These are phyloP conservation scores for Sinodicranocentrus sp. DNA, from an alignment of 2,888 invertebrate species.

Conservation along the genomic window DNA sequence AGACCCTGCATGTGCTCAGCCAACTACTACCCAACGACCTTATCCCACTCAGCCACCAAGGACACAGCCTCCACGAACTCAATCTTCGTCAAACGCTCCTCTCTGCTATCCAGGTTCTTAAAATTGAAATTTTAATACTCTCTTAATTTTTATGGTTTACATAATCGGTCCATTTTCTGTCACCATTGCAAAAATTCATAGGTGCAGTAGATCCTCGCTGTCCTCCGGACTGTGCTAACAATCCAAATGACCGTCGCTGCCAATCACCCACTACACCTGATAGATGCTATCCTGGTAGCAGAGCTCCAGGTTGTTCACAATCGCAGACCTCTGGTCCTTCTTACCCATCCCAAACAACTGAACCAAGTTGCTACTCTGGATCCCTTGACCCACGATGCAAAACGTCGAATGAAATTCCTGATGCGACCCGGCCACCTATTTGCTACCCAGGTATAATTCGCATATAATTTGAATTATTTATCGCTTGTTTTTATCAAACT, in stretches of 20 bases:
- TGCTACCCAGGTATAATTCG: constrained; percentile 34
- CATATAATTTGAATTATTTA: neutral
- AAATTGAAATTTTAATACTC: too few species aligned
- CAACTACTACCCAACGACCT: constrained; percentile 70
- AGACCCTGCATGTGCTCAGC: constrained; percentile 22
- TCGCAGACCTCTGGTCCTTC: constrained; percentile 30
- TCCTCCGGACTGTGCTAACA: constrained; percentile 9
- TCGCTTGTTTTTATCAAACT: too few species aligned
- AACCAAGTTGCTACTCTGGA: constrained; percentile 70
- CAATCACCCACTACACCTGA: neutral
- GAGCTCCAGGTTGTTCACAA: constrained; percentile 31
- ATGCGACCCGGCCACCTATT: constrained; percentile 37
- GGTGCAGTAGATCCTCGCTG: too few species aligned
- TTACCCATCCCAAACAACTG: neutral
- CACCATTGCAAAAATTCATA: too few species aligned
- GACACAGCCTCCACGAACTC: constrained; percentile 43
- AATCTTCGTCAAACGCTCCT: constrained; percentile 68
- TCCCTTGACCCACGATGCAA: constrained; percentile 11
- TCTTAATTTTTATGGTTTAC: too few species aligned
- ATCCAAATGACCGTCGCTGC: constrained; percentile 23
- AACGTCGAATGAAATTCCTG: neutral
- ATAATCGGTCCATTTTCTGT: too few species aligned
- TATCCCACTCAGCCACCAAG: constrained; percentile 15
- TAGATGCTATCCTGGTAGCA: constrained; percentile 16
- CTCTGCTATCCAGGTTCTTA: constrained; percentile 77